Base-by-base conservation (phyloP, 2,888 invertebrate genomes). In the Callimorpha dominula region DNA sequence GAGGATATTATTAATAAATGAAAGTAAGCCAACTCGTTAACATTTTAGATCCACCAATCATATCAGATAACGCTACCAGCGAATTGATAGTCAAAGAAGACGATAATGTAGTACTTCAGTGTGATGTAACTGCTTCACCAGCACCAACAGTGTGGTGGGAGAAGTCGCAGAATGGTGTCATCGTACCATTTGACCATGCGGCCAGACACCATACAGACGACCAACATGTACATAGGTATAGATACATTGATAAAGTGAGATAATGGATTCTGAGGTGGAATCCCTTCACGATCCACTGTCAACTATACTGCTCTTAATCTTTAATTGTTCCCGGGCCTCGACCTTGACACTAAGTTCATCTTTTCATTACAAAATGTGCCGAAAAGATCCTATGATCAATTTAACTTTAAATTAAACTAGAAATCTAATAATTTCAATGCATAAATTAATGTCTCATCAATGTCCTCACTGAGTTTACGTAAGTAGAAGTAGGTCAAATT, bases 61-160 rank as follows among this genome's bases (percentile, higher is more conserved):
- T 95, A 72, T 86, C 81, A 17, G 83, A 87, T 49, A 75, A 43
- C 15, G 84, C 81, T 0, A 75, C 80, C 8, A 82, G 79, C 11
- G 81, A 78, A 0, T 20, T 87, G 46, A 77, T 72, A 0, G 91
- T 92, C 0, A 88, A 77, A n/a, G 88, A 89, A 78, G 89, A 86
- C 0, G 88, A 90, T 0, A 52, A 74, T 0, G 91, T 94, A 0
- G 80, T 81, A 31, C 71, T 95, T 1, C 70, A 78, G 0, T 95
- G 95, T 79, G 85, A 90, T 1, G 94, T 94, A 0, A 89, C 91
- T 14, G 92, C 93, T 0, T 78, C 86, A 1, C 94, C 95, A 0
- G 74, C 78, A 57, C 91, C 94, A 0, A 77, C 57, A 0, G 93
- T 95, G 0, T 84, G 78, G 5, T 95, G 95, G 95, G 91, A 92